A percentile compares a stretch with the other conserved stretches of the same genome.
These are phyloP conservation scores for Dendrocopos noguchii DNA, from an alignment of 2,113 vertebrate species.

Conservation along the genomic window DNA sequence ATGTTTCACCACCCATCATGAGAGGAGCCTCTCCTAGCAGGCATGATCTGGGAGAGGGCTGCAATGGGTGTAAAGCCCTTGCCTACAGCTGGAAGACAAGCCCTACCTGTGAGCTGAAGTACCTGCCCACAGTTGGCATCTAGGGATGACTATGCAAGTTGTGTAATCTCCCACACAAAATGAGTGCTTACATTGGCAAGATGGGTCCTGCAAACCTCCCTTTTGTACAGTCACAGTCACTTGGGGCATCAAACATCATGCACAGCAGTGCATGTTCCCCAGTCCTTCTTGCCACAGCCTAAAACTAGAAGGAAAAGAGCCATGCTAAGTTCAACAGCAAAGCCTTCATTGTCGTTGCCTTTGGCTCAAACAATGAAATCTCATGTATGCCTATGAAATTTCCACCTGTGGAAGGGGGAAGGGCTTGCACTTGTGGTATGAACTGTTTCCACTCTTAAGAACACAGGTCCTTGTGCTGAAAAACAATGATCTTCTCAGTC, in stretches of 20 bases:
- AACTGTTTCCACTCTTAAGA: neutral
- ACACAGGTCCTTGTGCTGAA: neutral
- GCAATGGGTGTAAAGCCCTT: accelerated
- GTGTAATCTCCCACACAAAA: neutral
- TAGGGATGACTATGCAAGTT: neutral
- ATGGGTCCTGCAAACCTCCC: neutral
- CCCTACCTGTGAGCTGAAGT: neutral
- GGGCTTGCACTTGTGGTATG: neutral
- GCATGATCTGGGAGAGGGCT: neutral
- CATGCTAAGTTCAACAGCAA: accelerated
- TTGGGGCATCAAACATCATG: accelerated
- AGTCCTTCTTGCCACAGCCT: neutral
- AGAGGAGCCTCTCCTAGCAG: neutral
- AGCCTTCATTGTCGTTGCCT: accelerated
- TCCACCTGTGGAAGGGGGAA: neutral
- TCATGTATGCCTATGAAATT: neutral
- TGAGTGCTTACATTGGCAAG: accelerated
- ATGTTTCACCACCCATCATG: neutral
- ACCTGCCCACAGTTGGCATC: neutral
- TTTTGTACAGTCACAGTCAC: neutral
- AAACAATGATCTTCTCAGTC: neutral
- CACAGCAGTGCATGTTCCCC: neutral
- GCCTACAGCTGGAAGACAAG: neutral
- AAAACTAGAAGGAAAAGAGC: neutral
- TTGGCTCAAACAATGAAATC: neutral